A percentile compares a stretch with the other conserved stretches of the same genome.
Conservation (phyloP, 2,113 vertebrate genomes). For the Percina caprodes region DNA sequence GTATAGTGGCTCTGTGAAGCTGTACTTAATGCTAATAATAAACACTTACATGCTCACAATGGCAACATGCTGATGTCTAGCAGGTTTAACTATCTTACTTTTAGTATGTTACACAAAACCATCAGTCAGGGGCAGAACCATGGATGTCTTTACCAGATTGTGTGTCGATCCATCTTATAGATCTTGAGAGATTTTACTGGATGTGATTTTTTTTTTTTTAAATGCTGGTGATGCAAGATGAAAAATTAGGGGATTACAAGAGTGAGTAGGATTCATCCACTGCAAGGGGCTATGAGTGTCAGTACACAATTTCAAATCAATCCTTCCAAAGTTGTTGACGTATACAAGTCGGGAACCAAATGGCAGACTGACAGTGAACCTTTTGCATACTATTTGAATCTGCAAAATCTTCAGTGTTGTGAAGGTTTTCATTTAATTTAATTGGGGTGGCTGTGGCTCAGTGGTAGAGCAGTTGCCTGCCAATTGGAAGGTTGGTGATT, state of each 20-base stretch:
- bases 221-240: background rate
- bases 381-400: background rate
- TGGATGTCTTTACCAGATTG: background rate
- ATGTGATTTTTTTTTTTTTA: background rate
- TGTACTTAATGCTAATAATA: background rate
- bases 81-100: background rate
- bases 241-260: background rate
- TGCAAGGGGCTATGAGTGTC: background rate
- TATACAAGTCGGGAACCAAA: conserved; percentile 1
- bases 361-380: background rate
- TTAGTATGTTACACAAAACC: too few relatives aligned
- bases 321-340: background rate
- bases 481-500: too few relatives aligned
- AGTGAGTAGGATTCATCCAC: background rate
- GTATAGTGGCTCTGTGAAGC: background rate
- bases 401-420: background rate
- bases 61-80: background rate
- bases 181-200: background rate
- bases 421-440: conserved; percentile 6
- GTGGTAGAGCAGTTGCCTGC: too few relatives aligned
- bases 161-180: background rate
- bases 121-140: too few relatives aligned
- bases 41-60: background rate
- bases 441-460: too few relatives aligned
- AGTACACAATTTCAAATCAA: background rate